Conservation (phyloP, 2,113 vertebrate genomes). For the Leptobrachium leishanense region DNA sequence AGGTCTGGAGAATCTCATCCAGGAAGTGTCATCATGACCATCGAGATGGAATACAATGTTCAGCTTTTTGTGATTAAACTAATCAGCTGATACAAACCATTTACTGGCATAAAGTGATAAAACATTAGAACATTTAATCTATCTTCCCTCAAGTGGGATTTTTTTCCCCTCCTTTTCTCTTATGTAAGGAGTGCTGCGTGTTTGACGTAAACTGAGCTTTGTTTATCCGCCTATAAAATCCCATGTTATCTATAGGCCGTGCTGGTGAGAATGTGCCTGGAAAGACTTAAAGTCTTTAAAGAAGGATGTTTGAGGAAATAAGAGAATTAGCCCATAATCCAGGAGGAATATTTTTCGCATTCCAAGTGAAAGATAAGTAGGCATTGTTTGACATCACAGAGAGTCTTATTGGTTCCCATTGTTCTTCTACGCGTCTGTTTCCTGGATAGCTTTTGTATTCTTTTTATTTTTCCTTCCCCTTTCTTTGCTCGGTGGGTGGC, state of each 20-base stretch:
- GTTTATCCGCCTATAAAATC: neutral
- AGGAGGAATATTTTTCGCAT: slow-evolving; percentile 27
- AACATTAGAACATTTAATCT: slow-evolving; percentile 11
- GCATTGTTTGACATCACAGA: slow-evolving; percentile 46
- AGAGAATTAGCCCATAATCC: slow-evolving; percentile 33
- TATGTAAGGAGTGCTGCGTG: slow-evolving; percentile 10
- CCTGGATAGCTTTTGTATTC: slow-evolving; percentile 50
- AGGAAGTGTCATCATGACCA: neutral
- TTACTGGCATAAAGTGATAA: slow-evolving; percentile 4
- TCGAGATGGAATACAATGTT: neutral
- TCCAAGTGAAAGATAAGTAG: slow-evolving; percentile 45
- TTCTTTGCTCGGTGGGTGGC: slow-evolving; percentile 71
- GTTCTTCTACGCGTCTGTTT: slow-evolving; percentile 61
- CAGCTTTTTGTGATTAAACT: neutral
- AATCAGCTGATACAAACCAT: slow-evolving; percentile 6
- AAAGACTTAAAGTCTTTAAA: slow-evolving; percentile 41
- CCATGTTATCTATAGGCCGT: slow-evolving; percentile 4
- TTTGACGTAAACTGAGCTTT: neutral
- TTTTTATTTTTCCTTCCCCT: slow-evolving; percentile 58
- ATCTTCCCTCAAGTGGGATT: neutral
- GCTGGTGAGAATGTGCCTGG: slow-evolving; percentile 13
- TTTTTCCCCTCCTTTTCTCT: slow-evolving; percentile 10
- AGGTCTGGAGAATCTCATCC: slow-evolving; percentile 19
- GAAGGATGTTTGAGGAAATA: slow-evolving; percentile 37
- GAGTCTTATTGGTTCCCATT: slow-evolving; percentile 54